phyloP scores from a whole-genome alignment of 2,888 invertebrate genomes.

The Clanis bilineata region DNA sequence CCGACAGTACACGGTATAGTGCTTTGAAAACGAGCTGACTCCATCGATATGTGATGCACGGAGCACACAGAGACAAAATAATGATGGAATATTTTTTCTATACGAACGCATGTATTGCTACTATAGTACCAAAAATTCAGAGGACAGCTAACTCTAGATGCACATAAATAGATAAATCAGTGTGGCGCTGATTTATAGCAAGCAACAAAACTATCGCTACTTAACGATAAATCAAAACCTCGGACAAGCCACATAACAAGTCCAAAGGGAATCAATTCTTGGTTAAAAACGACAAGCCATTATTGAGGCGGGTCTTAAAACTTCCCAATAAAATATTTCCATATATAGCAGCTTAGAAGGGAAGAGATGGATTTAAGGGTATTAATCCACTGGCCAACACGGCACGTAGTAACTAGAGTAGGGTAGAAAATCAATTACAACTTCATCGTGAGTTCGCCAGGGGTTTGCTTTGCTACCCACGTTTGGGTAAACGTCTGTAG shows the following conservation, averaged over 20 bases:
- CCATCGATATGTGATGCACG: too few relatives aligned
- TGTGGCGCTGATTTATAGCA: not conserved
- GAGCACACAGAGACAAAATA: too few relatives aligned
- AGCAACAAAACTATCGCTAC: conserved; percentile 24
- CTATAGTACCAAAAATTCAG: too few relatives aligned
- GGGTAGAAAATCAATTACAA: conserved; percentile 7
- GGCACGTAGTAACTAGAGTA: not conserved
- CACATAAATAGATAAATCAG: not conserved
- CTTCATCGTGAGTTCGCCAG: not conserved
- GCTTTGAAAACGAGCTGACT: too few relatives aligned
- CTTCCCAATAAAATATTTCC: conserved; percentile 29
- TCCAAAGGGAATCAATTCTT: conserved; percentile 24
- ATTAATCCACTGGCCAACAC: conserved; percentile 24
- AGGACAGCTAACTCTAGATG: too few relatives aligned
- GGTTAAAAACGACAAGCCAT: conserved; percentile 32
- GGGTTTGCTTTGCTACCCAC: not conserved
- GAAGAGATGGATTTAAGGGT: conserved; percentile 26
- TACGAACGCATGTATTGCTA: too few relatives aligned
- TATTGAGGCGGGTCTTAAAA: conserved; percentile 12
- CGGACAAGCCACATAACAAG: conserved; percentile 10
- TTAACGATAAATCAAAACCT: conserved; percentile 42
- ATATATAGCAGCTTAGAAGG: conserved; percentile 25
- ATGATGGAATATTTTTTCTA: too few relatives aligned
- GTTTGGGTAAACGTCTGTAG: not conserved
- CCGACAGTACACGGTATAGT: too few relatives aligned